phyloP scores from a whole-genome alignment of 37 sponge, comb jelly and placozoan genomes.

The Corticium candelabrum region DNA sequence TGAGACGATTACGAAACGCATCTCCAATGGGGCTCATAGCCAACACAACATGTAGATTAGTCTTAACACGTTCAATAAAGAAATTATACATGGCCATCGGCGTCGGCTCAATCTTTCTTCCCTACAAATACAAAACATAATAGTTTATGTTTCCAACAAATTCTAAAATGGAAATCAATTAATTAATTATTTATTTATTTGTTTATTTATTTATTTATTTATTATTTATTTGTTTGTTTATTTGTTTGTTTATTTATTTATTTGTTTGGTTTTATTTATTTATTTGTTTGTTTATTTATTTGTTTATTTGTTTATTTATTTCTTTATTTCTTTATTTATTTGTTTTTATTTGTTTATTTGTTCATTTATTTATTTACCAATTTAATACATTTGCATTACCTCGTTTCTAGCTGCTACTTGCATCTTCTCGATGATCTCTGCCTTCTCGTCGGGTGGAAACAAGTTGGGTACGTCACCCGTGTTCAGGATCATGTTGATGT shows the following conservation, averaged over 20 bases:
- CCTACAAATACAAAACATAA: constrained; percentile 11
- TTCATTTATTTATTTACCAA: too few relatives aligned
- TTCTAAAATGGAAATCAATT: neutral
- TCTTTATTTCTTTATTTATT: too few relatives aligned
- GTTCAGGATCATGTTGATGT: constrained; percentile 97
- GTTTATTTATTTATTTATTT: too few relatives aligned
- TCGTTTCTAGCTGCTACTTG: constrained; percentile 60
- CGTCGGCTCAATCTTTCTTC: constrained; percentile 82
- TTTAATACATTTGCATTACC: constrained; percentile 10
- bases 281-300: too few relatives aligned
- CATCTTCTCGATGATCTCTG: constrained; percentile 95
- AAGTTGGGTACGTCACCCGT: constrained; percentile 96
- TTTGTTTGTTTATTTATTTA: too few relatives aligned
- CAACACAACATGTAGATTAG: constrained; percentile 85
- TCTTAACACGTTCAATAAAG: constrained; percentile 89
- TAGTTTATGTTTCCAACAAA: neutral
- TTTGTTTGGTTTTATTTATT: too few relatives aligned
- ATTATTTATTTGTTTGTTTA: too few relatives aligned
- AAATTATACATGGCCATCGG: constrained; percentile 93
- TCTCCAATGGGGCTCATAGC: constrained; percentile 98
- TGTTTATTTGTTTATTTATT: too few relatives aligned
- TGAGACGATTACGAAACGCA: constrained; percentile 78
- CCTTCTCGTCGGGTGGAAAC: constrained; percentile 91
- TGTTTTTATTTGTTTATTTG: too few relatives aligned
- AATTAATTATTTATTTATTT: too few relatives aligned